Evolutionary conservation across 2,888 invertebrate species (phyloP), one percentile per base, ranked within the genome.

Genomic region (Gisinianus flammeolus): DNA sequence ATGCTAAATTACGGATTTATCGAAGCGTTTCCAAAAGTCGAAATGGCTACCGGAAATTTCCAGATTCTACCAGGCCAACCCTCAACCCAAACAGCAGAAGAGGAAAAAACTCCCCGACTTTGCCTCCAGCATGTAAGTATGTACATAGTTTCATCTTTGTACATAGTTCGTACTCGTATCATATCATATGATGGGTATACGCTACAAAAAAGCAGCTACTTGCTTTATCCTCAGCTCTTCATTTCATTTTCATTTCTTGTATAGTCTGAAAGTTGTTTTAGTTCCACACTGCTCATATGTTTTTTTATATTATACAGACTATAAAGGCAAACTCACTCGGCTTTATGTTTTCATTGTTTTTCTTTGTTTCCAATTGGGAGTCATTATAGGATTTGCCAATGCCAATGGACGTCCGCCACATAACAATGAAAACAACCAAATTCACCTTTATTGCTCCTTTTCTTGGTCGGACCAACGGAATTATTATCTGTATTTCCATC

Each of bases 1-100:
- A 78, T 80, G 77, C 66, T 76, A 67, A 76, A 66, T 69, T 66
- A 73, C 52, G 62, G 68, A 54, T 67, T 75, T 64, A 79, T 72
- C 80, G 54, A 80, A 79, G 75, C 77, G 79, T 80, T 76, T 76
- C 72, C 68, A 26, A 62, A 62, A 76, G 74, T 44, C 16, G 44
- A 44, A 44, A 44, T 44, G 44, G 44, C 44, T 44, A 44, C 44
- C 44, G 44, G 44, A 44, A 44, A 44, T 44, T 35, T 35, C 35
- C 12, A 35, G 6, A 35, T 35, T 35, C 35, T 35, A 44, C 44
- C 44, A 44, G 44, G 44, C 6, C 16, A 44, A 19, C 44, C 19
- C 44, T 19, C 12, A n/a, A 22, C 64, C 28, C 56, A 71, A 54
- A 72, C 64, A 16, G 12, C 35, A 44, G 44, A 44, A n/a, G n/a